Evolutionary conservation across 2,888 invertebrate genomes (phyloP).

Genomic region (Acleris holmiana): DNA sequence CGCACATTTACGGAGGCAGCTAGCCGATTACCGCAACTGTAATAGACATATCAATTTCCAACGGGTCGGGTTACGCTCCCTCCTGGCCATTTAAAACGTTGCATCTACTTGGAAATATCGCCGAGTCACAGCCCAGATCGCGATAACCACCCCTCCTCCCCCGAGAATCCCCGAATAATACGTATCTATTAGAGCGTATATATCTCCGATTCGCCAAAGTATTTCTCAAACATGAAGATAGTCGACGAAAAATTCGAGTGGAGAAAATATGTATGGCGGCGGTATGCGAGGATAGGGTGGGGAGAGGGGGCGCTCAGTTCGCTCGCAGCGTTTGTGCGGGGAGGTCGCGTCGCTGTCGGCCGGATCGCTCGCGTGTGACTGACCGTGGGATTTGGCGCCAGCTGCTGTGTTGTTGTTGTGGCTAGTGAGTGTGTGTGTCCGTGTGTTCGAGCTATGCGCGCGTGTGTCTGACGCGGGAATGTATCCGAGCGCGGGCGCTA

Average conservation of each 20-base stretch:
- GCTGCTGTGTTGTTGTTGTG: slow-evolving; percentile 67
- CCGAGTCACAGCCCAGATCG: slow-evolving; percentile 57
- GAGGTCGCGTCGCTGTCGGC: slow-evolving; percentile 54
- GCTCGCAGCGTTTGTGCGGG: slow-evolving; percentile 59
- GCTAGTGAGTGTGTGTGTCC: slow-evolving; percentile 72
- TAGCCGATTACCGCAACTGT: slow-evolving; percentile 38
- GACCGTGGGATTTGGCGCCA: slow-evolving; percentile 60
- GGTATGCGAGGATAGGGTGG: slow-evolving; percentile 66
- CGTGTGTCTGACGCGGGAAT: slow-evolving; percentile 86
- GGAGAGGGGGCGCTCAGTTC: slow-evolving; percentile 66
- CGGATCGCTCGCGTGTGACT: slow-evolving; percentile 68
- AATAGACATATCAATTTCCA: slow-evolving; percentile 42
- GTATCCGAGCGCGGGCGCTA: slow-evolving; percentile 93
- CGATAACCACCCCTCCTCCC: slow-evolving; percentile 61
- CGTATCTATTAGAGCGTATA: slow-evolving; percentile 81
- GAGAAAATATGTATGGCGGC: slow-evolving; percentile 80
- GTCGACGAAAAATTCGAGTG: slow-evolving; percentile 83
- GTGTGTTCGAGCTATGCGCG: slow-evolving; percentile 72
- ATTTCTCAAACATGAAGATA: slow-evolving; percentile 83
- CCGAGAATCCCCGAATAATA: slow-evolving; percentile 77
- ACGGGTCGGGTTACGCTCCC: slow-evolving; percentile 35
- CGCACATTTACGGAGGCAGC: slow-evolving; percentile 31
- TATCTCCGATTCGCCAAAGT: slow-evolving; percentile 81
- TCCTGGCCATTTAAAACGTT: slow-evolving; percentile 52
- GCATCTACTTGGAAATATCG: slow-evolving; percentile 64